Conservation (phyloP, 2,797 vertebrate genomes). For the Enteromius trimaculatus region DNA sequence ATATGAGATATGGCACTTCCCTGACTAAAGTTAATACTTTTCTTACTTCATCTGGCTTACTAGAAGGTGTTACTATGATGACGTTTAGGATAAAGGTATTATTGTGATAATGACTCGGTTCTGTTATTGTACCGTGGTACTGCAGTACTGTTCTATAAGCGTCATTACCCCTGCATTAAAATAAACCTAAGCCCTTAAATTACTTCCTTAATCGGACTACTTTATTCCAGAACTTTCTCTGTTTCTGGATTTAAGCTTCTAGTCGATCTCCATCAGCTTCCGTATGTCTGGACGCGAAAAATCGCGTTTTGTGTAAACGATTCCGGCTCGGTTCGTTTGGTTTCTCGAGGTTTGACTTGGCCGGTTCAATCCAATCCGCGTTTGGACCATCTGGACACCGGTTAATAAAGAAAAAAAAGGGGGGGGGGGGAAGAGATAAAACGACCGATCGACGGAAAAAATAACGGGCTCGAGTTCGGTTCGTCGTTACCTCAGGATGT, state of each 20-base stretch:
- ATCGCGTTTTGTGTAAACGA: background rate
- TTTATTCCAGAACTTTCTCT: background rate
- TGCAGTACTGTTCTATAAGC: background rate
- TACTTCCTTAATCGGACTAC: background rate
- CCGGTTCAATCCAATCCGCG: background rate
- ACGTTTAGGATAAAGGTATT: too few species aligned
- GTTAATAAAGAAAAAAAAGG: too few species aligned
- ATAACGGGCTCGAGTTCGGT: background rate
- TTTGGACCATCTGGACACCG: background rate
- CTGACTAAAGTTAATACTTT: too few species aligned
- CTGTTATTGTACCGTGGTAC: background rate
- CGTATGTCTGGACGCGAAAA: conserved; percentile 13
- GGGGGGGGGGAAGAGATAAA: background rate
- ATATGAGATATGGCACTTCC: too few species aligned
- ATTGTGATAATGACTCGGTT: too few species aligned
- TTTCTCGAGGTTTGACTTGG: background rate
- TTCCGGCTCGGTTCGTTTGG: background rate
- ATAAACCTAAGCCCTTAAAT: background rate
- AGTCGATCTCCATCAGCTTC: conserved; percentile 32
- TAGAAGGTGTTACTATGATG: too few species aligned
- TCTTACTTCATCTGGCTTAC: too few species aligned
- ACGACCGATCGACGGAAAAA: too few species aligned
- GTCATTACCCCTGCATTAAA: background rate
- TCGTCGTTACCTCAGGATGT: conserved; percentile 96
- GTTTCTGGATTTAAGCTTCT: background rate